A percentile compares a stretch with the other conserved stretches of the same genome.
These are phyloP conservation scores for Oophaga sylvatica DNA, from an alignment of 2,797 vertebrate genomes.

Conservation along the genomic window DNA sequence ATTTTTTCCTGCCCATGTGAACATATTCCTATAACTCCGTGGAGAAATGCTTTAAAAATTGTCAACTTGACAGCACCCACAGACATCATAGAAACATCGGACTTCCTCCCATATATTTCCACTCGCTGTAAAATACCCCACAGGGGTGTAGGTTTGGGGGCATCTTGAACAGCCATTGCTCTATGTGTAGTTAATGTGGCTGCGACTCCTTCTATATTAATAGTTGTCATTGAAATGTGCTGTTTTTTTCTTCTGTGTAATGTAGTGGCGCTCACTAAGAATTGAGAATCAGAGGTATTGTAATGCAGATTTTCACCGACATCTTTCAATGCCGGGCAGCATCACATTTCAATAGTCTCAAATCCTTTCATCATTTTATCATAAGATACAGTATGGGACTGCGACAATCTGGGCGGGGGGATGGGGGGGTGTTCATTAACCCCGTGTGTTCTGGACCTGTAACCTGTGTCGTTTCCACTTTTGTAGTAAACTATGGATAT, in stretches of 20 bases:
- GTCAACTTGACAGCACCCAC: not conserved
- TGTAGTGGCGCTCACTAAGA: conserved; percentile 55
- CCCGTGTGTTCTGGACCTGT: conserved; percentile 1
- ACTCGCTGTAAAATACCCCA: not conserved
- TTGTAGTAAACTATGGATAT: not conserved
- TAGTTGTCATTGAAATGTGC: conserved; percentile 61
- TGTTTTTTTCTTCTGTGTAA: conserved; percentile 18
- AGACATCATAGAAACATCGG: not conserved
- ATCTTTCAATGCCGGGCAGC: conserved; percentile 58
- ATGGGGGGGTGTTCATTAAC: conserved; percentile 53
- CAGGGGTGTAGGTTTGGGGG: not conserved
- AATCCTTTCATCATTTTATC: conserved; percentile 61
- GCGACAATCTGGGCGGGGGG: conserved; percentile 26
- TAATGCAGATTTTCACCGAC: conserved; percentile 59
- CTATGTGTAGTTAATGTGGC: conserved; percentile 29
- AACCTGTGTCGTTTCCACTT: not conserved
- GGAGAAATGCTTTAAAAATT: not conserved
- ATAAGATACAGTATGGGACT: conserved; percentile 53
- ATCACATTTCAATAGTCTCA: conserved; percentile 61
- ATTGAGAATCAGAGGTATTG: conserved; percentile 60
- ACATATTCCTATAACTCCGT: not conserved
- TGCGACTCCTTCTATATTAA: conserved; percentile 51
- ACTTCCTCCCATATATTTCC: not conserved
- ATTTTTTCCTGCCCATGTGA: not conserved
- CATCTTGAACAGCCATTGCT: not conserved